Evolutionary conservation across 2,888 invertebrate genomes (phyloP).

Genomic region (Diarsia rubi): DNA sequence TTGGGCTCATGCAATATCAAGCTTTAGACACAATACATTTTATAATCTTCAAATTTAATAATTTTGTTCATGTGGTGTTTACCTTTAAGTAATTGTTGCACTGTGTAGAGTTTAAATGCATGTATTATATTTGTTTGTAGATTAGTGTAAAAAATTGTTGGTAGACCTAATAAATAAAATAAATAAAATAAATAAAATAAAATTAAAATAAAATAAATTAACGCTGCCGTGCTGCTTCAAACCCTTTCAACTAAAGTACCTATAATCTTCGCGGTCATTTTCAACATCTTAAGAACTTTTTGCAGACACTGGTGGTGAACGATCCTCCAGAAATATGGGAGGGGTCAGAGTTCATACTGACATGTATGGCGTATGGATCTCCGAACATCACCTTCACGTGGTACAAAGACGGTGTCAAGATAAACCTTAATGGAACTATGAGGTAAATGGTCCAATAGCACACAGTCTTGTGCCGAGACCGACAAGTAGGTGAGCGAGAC

Average conservation of each 20-base stretch:
- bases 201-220: no score
- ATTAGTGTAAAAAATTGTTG: no score
- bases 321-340: constrained; percentile 91
- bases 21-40: no score
- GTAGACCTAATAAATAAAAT: no score
- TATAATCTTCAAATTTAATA: no score
- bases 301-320: constrained; percentile 83
- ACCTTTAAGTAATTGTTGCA: no score
- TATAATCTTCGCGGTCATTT: background rate
- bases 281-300: background rate
- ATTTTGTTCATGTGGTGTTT: no score
- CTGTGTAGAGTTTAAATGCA: no score
- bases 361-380: constrained; percentile 95
- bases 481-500: constrained; percentile 16
- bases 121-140: no score
- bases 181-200: no score
- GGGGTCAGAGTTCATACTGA: constrained; percentile 94
- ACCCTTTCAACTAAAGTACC: background rate
- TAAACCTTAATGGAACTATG: constrained; percentile 94
- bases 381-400: constrained; percentile 94
- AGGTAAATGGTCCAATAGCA: constrained; percentile 89
- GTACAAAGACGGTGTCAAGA: constrained; percentile 95
- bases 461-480: background rate
- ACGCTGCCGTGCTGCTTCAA: no score
- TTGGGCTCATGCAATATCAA: no score